A percentile compares a stretch with the other conserved stretches of the same genome.
Conservation (phyloP, 2,113 vertebrate species). For the Hemiscyllium ocellatum region DNA sequence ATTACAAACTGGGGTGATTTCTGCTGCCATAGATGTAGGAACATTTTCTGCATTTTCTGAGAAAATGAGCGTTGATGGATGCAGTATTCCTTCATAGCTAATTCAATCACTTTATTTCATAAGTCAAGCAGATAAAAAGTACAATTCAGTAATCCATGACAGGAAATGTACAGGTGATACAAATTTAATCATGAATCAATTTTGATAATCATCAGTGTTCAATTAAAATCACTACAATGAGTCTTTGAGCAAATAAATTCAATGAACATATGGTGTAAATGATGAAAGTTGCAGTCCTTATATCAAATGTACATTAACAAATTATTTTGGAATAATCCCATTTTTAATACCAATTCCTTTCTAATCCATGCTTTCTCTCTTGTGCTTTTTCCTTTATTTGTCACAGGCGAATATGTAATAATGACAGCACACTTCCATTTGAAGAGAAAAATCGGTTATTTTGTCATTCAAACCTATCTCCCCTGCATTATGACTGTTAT, state of each 20-base stretch:
- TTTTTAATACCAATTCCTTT: background rate
- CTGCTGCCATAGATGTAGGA: background rate
- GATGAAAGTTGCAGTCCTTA: background rate
- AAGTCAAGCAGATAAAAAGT: background rate
- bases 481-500: slow-evolving; percentile 98
- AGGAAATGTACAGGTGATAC: background rate
- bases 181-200: background rate
- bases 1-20: background rate
- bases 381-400: background rate
- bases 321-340: background rate
- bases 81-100: background rate
- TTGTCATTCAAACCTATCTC: slow-evolving; percentile 96
- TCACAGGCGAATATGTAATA: slow-evolving; percentile 84
- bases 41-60: background rate
- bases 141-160: background rate
- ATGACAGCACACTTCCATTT: slow-evolving; percentile 96
- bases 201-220: background rate
- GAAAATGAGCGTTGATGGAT: background rate
- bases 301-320: background rate
- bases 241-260: background rate
- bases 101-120: background rate
- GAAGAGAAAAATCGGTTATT: slow-evolving; percentile 96
- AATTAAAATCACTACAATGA: background rate
- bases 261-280: background rate
- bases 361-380: background rate